These are phyloP conservation scores for Cavia aperea DNA, from an alignment of 2,113 vertebrate genomes.

Conservation along the genomic window DNA sequence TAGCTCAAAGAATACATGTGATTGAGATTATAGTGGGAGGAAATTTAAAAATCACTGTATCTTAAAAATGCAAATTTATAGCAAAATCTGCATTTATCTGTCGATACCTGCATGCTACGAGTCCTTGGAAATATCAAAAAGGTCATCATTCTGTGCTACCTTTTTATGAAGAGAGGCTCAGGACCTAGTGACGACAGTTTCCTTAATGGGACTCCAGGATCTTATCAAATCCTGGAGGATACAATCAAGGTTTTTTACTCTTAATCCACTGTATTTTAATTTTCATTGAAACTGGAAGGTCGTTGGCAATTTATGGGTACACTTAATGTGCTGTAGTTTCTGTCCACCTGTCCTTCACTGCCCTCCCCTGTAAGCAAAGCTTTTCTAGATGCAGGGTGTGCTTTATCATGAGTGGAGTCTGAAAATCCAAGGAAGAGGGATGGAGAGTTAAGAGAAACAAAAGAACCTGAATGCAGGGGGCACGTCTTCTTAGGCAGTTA, in stretches of 20 bases:
- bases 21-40: neutral
- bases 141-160: neutral
- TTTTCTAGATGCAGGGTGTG: neutral
- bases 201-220: neutral
- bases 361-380: neutral
- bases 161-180: fast-evolving
- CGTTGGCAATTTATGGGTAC: neutral
- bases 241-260: neutral
- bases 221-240: conserved; percentile 27
- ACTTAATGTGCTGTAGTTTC: no score
- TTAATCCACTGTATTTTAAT: conserved; percentile 20
- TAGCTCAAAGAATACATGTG: neutral
- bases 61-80: neutral
- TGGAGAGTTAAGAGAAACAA: conserved; percentile 64
- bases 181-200: neutral
- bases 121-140: neutral
- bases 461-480: conserved; percentile 17
- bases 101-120: neutral
- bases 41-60: neutral
- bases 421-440: neutral
- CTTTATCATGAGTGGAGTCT: neutral
- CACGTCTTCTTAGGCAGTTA: neutral
- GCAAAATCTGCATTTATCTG: neutral
- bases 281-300: neutral
- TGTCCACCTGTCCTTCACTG: neutral